Evolutionary conservation across 2,888 invertebrate species (phyloP), one percentile per base, ranked within the genome.

Genomic region (Synanthedon formicaeformis): DNA sequence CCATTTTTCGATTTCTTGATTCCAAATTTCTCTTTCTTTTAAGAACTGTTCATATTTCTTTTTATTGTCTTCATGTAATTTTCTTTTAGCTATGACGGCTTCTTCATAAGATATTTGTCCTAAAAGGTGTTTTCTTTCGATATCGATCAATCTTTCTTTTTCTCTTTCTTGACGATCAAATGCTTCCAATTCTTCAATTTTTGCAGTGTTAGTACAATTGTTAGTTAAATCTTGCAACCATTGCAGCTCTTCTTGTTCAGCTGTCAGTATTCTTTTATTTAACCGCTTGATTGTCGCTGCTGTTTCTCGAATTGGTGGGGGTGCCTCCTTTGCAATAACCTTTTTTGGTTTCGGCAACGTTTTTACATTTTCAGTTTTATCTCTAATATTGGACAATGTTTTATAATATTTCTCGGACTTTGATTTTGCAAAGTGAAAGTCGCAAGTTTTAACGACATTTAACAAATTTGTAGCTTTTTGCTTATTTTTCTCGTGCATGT

Each of bases 31-130:
- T 63, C 83, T 85, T 68, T 90, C 89, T 66, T 84, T 81, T 55
- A 88, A 65, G 59, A 89, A 87, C 12, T 84, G 71, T 60, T 83
- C 75, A 61, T 87, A 84, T 66, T 86, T 89, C 57, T 78, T 78
- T 73, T 83, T 88, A 60, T 90, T 90, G 12, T 72, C 69, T 55
- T 88, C 81, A 11, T 76, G 52, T 1, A 87, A 53, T 58, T 84
- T 88, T 58, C 84, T 79, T 68, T 89, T 90, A 0, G 91, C 89
- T 51, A 91, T 64, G 18, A 89, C 71, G 6, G 91, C 89, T 69
- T 91, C 90, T 75, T 91, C 91, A 51, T 88, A 78, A 10, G 89
- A 88, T 53, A 91, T 75, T 61, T 89, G 81, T 1, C 90, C 90
- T 63, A 87, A 70, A 48, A 91, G 67, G 72, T 90, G 91, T 68